Evolutionary conservation across 2,888 invertebrate genomes (phyloP), one percentile per base, ranked within the genome.

Genomic region (Cynaeus angustus): DNA sequence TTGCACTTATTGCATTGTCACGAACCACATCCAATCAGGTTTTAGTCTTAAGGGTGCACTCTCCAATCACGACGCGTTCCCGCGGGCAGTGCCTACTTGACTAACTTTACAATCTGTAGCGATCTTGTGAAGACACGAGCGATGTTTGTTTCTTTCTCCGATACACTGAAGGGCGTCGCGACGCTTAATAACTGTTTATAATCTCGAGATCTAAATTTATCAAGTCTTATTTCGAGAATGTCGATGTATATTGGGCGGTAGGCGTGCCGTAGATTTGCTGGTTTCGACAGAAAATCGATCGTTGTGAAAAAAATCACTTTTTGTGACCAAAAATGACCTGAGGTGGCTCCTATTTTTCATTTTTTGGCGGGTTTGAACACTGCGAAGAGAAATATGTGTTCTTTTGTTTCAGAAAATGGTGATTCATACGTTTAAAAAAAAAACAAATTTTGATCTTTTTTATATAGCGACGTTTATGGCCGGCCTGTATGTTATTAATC

Each of bases 141-240:
- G 50, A 53, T n/a, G 13, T 48, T 59, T 33, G 45, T 45, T 13
- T 59, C 59, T 45, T 28, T 45, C 41, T 64, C 28, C 6, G 14
- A 8, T 13, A 14, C 50, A 30, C 45, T 50, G 55, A 16, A 14
- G 48, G 62, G 62, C 68, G 62, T 68, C 68, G 68, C 68, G 68
- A 62, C 68, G 68, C 68, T 33, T 61, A 48, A 43, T 55, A 45
- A 74, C 75, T 75, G 76, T 75, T 80, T 80, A 79, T 80, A 80
- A 81, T 81, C 81, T 80, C 76, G 73, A 56, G 80, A 82, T 83
- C 83, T 82, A 83, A 82, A 79, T 80, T 81, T 82, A 81, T 78
- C 80, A 78, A 66, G 68, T 77, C 78, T 79, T 82, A 82, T 82
- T 83, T 83, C 78, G 77, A 81, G 81, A 78, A 46, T 38, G 66